These are phyloP conservation scores for Gymnothorax reevesii DNA, from an alignment of 2,797 vertebrate species.

Conservation along the genomic window DNA sequence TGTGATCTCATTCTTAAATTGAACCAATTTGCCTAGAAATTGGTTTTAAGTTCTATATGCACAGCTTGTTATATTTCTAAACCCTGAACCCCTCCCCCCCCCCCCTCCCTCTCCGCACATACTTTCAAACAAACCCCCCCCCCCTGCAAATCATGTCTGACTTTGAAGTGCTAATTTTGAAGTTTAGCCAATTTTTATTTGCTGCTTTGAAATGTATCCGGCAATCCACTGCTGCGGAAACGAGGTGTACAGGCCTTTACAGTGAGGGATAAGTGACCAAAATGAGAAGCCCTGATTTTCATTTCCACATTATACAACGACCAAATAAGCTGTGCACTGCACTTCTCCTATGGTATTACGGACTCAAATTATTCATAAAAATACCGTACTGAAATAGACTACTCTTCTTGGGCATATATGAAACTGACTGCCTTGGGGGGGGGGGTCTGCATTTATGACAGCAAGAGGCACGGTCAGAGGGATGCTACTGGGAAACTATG, in stretches of 20 bases:
- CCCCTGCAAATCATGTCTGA: slow-evolving; percentile 79
- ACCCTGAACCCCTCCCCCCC: slow-evolving; percentile 30
- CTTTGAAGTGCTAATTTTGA: slow-evolving; percentile 89
- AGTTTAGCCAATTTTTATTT: slow-evolving; percentile 88
- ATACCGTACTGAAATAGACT: slow-evolving; percentile 46
- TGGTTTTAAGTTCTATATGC: slow-evolving; percentile 82
- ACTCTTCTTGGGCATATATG: neutral
- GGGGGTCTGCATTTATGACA: neutral
- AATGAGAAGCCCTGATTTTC: slow-evolving; percentile 78
- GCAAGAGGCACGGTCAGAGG: neutral
- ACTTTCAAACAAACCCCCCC: slow-evolving; percentile 72
- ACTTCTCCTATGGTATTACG: slow-evolving; percentile 71
- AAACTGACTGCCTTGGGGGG: neutral
- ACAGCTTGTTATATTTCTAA: slow-evolving; percentile 76
- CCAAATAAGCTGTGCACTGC: slow-evolving; percentile 77
- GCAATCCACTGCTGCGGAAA: slow-evolving; percentile 80
- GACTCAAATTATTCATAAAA: slow-evolving; percentile 76
- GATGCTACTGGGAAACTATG: neutral
- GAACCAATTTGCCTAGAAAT: slow-evolving; percentile 87
- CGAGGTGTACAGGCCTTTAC: slow-evolving; percentile 82
- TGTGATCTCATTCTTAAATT: slow-evolving; percentile 78
- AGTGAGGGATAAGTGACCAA: slow-evolving; percentile 84
- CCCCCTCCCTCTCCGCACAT: neutral
- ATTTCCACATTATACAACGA: slow-evolving; percentile 80
- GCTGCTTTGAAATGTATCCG: slow-evolving; percentile 86